Evolutionary conservation across 1,140 invertebrate genomes (phyloP).

Genomic region (Lordiphosa mommai): DNA sequence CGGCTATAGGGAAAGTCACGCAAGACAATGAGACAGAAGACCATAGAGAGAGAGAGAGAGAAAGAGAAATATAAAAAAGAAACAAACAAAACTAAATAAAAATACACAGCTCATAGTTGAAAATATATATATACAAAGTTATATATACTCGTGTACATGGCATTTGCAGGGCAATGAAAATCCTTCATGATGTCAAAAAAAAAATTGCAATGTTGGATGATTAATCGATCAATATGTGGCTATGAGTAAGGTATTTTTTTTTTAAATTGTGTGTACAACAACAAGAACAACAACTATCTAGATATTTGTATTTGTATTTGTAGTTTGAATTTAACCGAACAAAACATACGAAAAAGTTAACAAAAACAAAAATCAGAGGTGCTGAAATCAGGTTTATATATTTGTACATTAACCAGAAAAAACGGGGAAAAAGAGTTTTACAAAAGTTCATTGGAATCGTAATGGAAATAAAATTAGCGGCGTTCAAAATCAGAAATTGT

Average conservation of each 20-base stretch:
- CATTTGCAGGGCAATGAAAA: no score
- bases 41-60: constrained; percentile 1
- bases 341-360: constrained; percentile 21
- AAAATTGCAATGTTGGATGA: constrained; percentile 3
- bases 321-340: constrained; percentile 42
- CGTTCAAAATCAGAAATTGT: constrained; percentile 61
- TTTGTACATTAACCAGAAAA: constrained; percentile 57
- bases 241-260: constrained; percentile 2
- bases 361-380: constrained; percentile 55
- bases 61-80: constrained; percentile 6
- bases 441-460: constrained; percentile 60
- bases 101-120: no score
- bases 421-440: constrained; percentile 45
- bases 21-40: constrained; percentile 58
- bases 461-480: constrained; percentile 60
- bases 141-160: neutral
- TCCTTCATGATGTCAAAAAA: no score
- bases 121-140: constrained; percentile 17
- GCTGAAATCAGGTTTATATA: constrained; percentile 52
- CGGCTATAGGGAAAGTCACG: constrained; percentile 61
- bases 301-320: constrained; percentile 69
- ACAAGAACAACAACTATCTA: constrained; percentile 78
- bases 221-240: constrained; percentile 10
- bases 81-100: constrained; percentile 19
- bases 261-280: constrained; percentile 64